Base-by-base conservation (phyloP, 2,113 vertebrate genomes). In the Colossoma macropomum region DNA sequence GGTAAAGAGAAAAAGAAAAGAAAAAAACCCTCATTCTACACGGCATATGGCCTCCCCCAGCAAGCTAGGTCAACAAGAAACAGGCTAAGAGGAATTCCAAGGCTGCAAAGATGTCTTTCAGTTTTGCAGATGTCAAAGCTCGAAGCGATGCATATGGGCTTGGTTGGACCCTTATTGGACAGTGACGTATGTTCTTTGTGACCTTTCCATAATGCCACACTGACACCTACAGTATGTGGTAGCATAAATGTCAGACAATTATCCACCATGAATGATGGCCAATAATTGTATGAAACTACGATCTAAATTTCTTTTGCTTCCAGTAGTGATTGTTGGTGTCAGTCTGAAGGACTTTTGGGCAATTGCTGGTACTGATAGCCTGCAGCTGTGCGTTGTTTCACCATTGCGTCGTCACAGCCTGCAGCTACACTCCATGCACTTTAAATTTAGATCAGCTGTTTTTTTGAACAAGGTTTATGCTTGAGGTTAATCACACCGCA, bases 401-500 rank as follows among this genome's bases (percentile, higher is more conserved):
- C 4, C 4, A 34, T 45, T 16, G 25, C 56, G 32, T 77, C 30
- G 74, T 50, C 59, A 45, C 12, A 28, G 7, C 60, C 80, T 66
- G 30, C 25, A 60, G 52, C 52, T 71, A 52, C 74, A 77, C 65
- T 59, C 23, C 68, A 56, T 77, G 70, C 25, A n/a, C 32, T 77
- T 83, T 71, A 83, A 4, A 83, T 71, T 70, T 77, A 48, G 41
- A 76, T 65, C 73, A 69, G 50, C n/a, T 69, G 4, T 76, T 60
- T 71, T 71, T 62, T 50, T 77, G 81, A 70, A 81, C 52, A 56
- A 38, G 74, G 52, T 71, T 48, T 83, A 48, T 77, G 74, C 70
- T 70, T 70, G 65, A 77, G 81, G 74, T 83, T 83, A 83, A 83
- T 83, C 38, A 71, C 65, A 60, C 50, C 68, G 50, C 21, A 48